Base-by-base conservation (phyloP, 2,888 invertebrate genomes). In the Mythimna ferrago region DNA sequence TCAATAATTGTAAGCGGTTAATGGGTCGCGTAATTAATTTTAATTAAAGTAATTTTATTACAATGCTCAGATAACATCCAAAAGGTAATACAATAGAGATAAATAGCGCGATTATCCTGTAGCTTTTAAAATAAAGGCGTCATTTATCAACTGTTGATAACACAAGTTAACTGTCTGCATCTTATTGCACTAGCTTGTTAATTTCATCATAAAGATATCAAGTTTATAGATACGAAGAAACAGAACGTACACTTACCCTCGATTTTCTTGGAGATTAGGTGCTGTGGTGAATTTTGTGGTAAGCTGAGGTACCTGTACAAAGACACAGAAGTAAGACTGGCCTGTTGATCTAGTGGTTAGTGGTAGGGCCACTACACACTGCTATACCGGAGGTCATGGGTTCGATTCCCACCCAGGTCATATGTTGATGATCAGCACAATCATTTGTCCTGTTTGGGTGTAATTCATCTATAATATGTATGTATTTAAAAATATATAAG, bases 181-280 rank as follows among this genome's bases (percentile, higher is more conserved):
- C 38, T 76, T 64, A 14, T 69, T 76, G 53, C 69, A 64, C 7
- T 26, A 68, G 58, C 6, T n/a, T 19, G 41, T 35, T 64, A 26
- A 54, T 65, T 65, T 58, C 26, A 44, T 6, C 41, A 64, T 21
- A 16, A 51, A 16, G 10, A 26, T 14, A n/a, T 19, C 0, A 14
- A 54, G 16, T 61, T 11, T 2, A 53, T 6, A 69, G 10, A 58
- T 58, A 58, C 6, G 4, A 14, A 56, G n/a, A 38, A 60, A 38
- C n/a, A 38, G 11, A 60, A 38, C 10, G 14, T 10, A 58, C n/a
- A 89, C 90, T 90, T 92, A 98, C 98, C 97, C 95, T 98, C 97
- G 73, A 98, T 94, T 93, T 97, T 97, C 87, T 97, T 97, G 84
- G 97, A 97, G 51, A 98, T 96, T 73, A 97, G 96, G 58, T 97